Base-by-base conservation (phyloP, 2,888 invertebrate species). In the Lepidochitona cinerea region DNA sequence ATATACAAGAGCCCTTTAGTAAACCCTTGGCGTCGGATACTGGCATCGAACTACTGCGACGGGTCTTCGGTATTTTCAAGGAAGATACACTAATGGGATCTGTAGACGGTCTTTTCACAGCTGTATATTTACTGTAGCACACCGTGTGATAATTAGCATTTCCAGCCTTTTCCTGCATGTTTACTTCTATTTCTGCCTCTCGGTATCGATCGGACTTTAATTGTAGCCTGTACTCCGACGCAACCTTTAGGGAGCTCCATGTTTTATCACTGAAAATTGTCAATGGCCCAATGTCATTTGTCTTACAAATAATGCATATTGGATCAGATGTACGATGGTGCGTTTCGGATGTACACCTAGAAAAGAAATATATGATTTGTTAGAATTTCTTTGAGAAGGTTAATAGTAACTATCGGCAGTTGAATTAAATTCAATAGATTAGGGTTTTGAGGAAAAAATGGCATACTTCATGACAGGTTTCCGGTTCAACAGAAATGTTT, bases 1-100 rank as follows among this genome's bases (percentile, higher is more conserved):
- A 70, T 9, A 70, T 70, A 64, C 70, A 70, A 23, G 54, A n/a
- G 3, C 52, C 71, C 36, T 71, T 71, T n/a, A 71, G 33, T 18
- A 67, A 32, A 14, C 71, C 71, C 33, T 71, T 37, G 2, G 65
- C 14, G 41, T 71, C 66, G 23, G 66, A 71, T 37, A 66, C 66
- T 18, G 66, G 65, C 18, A 71, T 1, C 12, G 12, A 5, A 37
- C 65, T 71, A 32, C 6, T 0, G 7, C 37, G 33, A 0, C 64
- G 54, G n/a, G 70, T 70, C 64, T 64, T 37, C 54, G 33, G 36
- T 23, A 14, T 41, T 41, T 41, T 41, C 9, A 12, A 12, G 41
- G 41, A 12, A 18, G 41, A 18, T 18, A 41, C 41, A 41, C 18
- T 41, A 37, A 4, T 36, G 7, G 69, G 53, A 7, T 3, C 14